phyloP scores from a whole-genome alignment of 1,140 invertebrate genomes.

The Drosophila suzukii region DNA sequence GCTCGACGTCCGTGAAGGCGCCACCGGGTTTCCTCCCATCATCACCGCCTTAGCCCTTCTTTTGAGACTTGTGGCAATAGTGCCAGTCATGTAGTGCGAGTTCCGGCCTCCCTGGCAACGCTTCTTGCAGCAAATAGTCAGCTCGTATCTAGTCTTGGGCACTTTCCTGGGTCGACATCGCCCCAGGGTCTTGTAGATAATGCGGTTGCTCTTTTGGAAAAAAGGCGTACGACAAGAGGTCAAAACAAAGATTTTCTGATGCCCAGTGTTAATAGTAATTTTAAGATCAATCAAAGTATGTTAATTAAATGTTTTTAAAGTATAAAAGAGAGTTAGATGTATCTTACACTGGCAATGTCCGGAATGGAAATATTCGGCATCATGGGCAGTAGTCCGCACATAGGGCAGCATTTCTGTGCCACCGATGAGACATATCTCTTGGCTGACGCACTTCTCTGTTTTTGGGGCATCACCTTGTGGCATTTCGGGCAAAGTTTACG shows the following conservation, averaged over 20 bases:
- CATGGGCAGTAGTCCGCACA: neutral
- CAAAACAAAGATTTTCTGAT: neutral
- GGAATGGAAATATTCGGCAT: constrained; percentile 6
- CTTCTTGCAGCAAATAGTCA: constrained; percentile 9
- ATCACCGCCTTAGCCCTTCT: neutral
- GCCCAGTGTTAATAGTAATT: neutral
- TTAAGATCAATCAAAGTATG: neutral
- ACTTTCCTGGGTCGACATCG: constrained; percentile 2
- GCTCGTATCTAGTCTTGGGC: constrained; percentile 6
- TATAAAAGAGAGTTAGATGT: neutral
- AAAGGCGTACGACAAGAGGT: neutral
- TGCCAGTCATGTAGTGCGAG: neutral
- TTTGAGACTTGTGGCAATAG: neutral
- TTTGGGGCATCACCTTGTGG: neutral
- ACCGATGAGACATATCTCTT: neutral
- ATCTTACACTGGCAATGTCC: constrained; percentile 4
- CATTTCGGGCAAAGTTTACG: constrained; percentile 4
- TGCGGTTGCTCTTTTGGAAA: constrained; percentile 3
- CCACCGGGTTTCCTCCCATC: neutral
- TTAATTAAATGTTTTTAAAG: neutral
- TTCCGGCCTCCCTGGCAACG: constrained; percentile 26
- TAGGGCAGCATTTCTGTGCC: neutral
- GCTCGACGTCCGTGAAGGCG: neutral
- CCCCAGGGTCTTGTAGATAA: constrained; percentile 10
- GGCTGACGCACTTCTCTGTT: neutral